Evolutionary conservation across 2,888 invertebrate genomes (phyloP).

Genomic region (Homarus gammarus): DNA sequence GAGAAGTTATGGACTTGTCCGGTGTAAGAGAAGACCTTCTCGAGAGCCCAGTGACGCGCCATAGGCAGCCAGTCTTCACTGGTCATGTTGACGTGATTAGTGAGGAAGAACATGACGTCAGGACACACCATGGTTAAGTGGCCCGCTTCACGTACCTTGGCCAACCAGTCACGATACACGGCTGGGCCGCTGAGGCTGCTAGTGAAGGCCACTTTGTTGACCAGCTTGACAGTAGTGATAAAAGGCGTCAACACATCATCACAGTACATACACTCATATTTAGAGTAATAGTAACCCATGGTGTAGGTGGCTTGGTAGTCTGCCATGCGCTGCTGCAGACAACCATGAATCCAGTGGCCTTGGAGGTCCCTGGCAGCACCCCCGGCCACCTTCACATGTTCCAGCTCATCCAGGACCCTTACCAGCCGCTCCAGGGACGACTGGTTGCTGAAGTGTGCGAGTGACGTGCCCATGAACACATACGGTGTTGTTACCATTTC

Average conservation of each 20-base stretch:
- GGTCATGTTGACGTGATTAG: slow-evolving; percentile 13
- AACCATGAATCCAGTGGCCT: slow-evolving; percentile 78
- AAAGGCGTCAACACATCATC: slow-evolving; percentile 78
- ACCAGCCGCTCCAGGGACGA: slow-evolving; percentile 53
- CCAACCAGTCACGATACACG: slow-evolving; percentile 78
- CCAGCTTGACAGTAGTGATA: slow-evolving; percentile 76
- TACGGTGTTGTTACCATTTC: slow-evolving; percentile 24
- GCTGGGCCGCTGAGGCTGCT: slow-evolving; percentile 74
- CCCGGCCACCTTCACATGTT: slow-evolving; percentile 47
- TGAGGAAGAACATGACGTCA: slow-evolving; percentile 78
- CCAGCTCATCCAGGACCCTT: slow-evolving; percentile 30
- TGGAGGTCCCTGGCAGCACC: slow-evolving; percentile 60
- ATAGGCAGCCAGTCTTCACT: slow-evolving; percentile 20
- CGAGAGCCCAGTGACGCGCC: slow-evolving; percentile 38
- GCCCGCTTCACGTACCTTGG: slow-evolving; percentile 75
- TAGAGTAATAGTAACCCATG: slow-evolving; percentile 78
- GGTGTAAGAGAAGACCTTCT: slow-evolving; percentile 5
- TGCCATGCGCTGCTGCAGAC: slow-evolving; percentile 77
- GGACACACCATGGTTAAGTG: slow-evolving; percentile 77
- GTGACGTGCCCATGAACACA: slow-evolving; percentile 28
- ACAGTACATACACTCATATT: slow-evolving; percentile 78
- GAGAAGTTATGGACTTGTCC: slow-evolving; percentile 8
- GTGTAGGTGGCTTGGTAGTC: slow-evolving; percentile 77
- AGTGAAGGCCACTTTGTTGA: slow-evolving; percentile 76
- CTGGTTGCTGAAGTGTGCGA: slow-evolving; percentile 51